Percentiles rank a stretch among this genome's conserved stretches.
Evolutionary conservation across 2,113 vertebrate genomes (phyloP).

Genomic region (Lepisosteus oculatus): DNA sequence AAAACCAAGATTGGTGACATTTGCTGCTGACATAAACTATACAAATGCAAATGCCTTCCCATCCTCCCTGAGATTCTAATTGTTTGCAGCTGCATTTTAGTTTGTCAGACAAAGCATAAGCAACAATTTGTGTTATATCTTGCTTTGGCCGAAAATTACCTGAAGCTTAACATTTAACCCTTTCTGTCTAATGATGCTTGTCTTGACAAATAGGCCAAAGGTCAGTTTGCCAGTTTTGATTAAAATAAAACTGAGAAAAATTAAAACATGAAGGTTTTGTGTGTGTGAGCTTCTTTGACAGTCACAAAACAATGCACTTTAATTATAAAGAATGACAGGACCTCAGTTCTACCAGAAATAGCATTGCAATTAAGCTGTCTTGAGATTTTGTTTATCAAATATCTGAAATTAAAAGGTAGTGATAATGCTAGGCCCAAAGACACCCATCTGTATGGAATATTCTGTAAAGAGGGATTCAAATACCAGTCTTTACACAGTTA

Average conservation of each 20-base stretch:
- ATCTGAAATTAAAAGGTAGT: too few relatives aligned
- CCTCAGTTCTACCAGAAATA: too few relatives aligned
- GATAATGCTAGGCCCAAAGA: too few relatives aligned
- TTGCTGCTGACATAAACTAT: conserved; percentile 32
- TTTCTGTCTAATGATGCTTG: conserved; percentile 22
- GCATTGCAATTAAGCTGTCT: too few relatives aligned
- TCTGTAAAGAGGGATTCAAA: too few relatives aligned
- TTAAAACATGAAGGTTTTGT: neutral
- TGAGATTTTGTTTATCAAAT: too few relatives aligned
- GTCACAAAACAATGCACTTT: neutral
- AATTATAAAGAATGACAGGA: too few relatives aligned
- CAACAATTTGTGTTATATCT: conserved; percentile 34
- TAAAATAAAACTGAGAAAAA: conserved; percentile 20
- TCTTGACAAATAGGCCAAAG: conserved; percentile 29
- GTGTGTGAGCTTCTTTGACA: neutral
- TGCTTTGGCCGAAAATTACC: conserved; percentile 18
- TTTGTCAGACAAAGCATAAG: conserved; percentile 29
- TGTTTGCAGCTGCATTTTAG: conserved; percentile 38
- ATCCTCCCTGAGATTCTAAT: conserved; percentile 43
- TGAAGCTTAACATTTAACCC: conserved; percentile 27
- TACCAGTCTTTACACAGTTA: too few relatives aligned
- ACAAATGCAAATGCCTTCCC: conserved; percentile 45
- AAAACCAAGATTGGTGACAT: conserved; percentile 22
- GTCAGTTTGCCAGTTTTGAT: conserved; percentile 26
- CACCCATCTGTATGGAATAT: too few relatives aligned